Conservation (phyloP, 1,140 invertebrate species). For the Drosophila sulfurigaster region DNA sequence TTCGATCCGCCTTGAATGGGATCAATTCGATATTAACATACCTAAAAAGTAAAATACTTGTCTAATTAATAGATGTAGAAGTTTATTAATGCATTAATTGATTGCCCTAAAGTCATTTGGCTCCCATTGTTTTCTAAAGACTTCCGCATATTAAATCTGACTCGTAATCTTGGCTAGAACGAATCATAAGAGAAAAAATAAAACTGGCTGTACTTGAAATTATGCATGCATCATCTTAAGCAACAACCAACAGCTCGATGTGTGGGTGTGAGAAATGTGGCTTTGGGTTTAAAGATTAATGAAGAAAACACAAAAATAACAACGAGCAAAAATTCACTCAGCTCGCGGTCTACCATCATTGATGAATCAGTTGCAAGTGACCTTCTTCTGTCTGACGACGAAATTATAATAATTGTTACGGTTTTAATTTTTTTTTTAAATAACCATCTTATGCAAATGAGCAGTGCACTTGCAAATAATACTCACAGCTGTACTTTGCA, state of each 20-base stretch:
- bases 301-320: neutral
- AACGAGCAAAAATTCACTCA: neutral
- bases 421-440: constrained; percentile 2
- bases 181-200: neutral
- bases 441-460: constrained; percentile 12
- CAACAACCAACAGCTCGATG: neutral
- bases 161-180: constrained; percentile 21
- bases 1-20: neutral
- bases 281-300: neutral
- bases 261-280: constrained; percentile 32
- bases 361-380: constrained; percentile 21
- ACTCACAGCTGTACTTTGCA: neutral
- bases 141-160: constrained; percentile 60
- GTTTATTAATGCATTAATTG: neutral
- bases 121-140: constrained; percentile 35
- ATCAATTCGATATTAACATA: neutral
- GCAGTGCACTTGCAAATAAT: constrained; percentile 25
- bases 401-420: constrained; percentile 7
- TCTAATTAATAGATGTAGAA: neutral
- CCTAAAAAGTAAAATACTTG: neutral
- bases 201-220: constrained; percentile 70
- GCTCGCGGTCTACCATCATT: neutral
- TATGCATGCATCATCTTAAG: constrained; percentile 52
- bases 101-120: constrained; percentile 39
- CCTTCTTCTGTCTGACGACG: constrained; percentile 17